Conservation (phyloP, 2,888 invertebrate species). For the Salpingus planirostris region DNA sequence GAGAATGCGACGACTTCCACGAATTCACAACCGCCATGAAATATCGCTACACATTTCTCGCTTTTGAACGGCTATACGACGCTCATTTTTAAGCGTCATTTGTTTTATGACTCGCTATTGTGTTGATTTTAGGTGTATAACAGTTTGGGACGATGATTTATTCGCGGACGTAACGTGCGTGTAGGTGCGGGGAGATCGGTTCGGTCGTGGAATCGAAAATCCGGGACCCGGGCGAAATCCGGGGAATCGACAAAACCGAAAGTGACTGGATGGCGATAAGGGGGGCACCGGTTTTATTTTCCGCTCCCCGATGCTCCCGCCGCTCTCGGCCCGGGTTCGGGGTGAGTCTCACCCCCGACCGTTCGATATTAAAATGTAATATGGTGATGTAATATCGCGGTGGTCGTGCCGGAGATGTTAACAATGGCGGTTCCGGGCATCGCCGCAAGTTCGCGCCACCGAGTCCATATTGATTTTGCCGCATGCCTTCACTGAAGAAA, state of each 20-base stretch:
- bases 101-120: slow-evolving; percentile 27
- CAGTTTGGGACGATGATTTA: slow-evolving; percentile 1
- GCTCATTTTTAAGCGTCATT: slow-evolving; percentile 32
- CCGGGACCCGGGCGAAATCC: too few relatives aligned
- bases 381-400: slow-evolving; percentile 21
- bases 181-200: too few relatives aligned
- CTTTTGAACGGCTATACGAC: slow-evolving; percentile 25
- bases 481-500: slow-evolving; percentile 28
- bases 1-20: slow-evolving; percentile 39
- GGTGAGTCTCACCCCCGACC: too few relatives aligned
- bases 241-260: too few relatives aligned
- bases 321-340: too few relatives aligned
- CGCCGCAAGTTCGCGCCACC: slow-evolving; percentile 37
- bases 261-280: too few relatives aligned
- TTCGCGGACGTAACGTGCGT: not conserved
- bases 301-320: too few relatives aligned
- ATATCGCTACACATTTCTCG: slow-evolving; percentile 30
- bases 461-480: slow-evolving; percentile 36
- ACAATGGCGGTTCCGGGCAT: slow-evolving; percentile 38
- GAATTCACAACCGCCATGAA: slow-evolving; percentile 35
- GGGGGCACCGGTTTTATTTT: too few relatives aligned
- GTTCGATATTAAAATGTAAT: slow-evolving; percentile 22
- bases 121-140: slow-evolving; percentile 23
- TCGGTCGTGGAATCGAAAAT: too few relatives aligned
- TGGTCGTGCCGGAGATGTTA: slow-evolving; percentile 21